Evolutionary conservation across 1,140 invertebrate species (phyloP), one percentile per base, ranked within the genome.

Genomic region (Papilio dardanus): DNA sequence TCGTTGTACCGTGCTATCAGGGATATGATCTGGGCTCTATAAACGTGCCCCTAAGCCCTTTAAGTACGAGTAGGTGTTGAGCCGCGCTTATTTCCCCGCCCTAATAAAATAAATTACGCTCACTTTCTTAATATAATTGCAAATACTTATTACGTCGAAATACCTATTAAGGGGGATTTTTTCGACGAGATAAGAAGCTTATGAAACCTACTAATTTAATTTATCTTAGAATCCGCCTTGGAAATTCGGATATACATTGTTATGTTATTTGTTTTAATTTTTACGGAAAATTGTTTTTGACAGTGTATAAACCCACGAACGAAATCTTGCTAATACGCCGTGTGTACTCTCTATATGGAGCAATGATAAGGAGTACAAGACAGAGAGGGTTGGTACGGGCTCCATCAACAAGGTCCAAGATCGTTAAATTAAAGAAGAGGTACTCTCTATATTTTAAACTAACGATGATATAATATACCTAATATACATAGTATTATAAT

Each of bases 121-220:
- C 24, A 50, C 28, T 42, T n/a, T 40, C 24, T 50, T 30, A 71
- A 71, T 73, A 40, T 73, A 40, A 69, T 69, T 69, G 67, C 10
- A 16, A 40, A 69, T 42, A 14, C 31, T 40, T 30, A 58, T 73
- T 35, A 58, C 71, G 46, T 73, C 71, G 12, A 73, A 73, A 35
- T 71, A 50, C 68, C 30, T 58, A 73, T 73, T 73, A 58, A 62
- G 8, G n/a, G n/a, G 31, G 71, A 46, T 73, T 73, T 58, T 30
- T 58, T n/a, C 30, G 28, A 37, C n/a, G 46, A 33, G 46, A 30
- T 73, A 73, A 73, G 71, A 73, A 50, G 46, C 71, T 73, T 73
- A 73, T 58, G 50, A 73, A 73, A 73, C 30, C 46, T 35, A 73
- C 50, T 73, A 54, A 73, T 73, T 73, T 54, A n/a, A 58, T 73